Conservation (phyloP, 2,888 invertebrate species). For the Eremobia ochroleuca region DNA sequence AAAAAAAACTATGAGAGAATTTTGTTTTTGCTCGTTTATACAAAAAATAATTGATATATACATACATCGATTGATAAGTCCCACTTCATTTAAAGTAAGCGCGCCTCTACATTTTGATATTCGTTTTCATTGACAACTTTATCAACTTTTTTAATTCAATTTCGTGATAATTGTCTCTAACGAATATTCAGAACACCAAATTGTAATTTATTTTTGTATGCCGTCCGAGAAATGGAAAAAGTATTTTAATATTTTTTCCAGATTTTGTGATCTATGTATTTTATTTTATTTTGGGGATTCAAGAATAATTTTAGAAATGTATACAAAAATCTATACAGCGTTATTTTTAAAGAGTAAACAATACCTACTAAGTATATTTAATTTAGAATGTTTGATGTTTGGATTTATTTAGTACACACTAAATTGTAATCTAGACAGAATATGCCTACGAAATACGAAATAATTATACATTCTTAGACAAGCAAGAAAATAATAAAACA, state of each 20-base stretch:
- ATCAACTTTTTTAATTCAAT: conserved; percentile 23
- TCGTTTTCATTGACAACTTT: conserved; percentile 14
- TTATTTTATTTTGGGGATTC: neutral
- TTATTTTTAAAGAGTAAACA: neutral
- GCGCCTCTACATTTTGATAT: conserved; percentile 10
- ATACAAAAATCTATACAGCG: neutral
- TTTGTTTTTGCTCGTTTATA: neutral
- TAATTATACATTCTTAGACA: neutral
- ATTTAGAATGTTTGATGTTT: neutral
- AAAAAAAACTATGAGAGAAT: neutral
- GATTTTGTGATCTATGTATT: neutral
- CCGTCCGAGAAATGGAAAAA: conserved; percentile 19
- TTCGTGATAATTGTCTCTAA: conserved; percentile 7
- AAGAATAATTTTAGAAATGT: conserved; percentile 12
- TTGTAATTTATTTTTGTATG: conserved; percentile 42
- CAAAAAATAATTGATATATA: neutral
- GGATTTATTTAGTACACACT: neutral
- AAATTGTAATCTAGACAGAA: neutral
- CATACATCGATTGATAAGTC: neutral
- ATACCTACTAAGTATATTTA: too few relatives aligned
- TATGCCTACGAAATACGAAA: neutral
- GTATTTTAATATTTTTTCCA: neutral
- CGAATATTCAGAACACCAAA: conserved; percentile 28
- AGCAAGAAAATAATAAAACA: neutral
- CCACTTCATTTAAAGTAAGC: conserved; percentile 19